Base-by-base conservation (phyloP, 1,140 invertebrate species). In the Lucilia sericata region DNA sequence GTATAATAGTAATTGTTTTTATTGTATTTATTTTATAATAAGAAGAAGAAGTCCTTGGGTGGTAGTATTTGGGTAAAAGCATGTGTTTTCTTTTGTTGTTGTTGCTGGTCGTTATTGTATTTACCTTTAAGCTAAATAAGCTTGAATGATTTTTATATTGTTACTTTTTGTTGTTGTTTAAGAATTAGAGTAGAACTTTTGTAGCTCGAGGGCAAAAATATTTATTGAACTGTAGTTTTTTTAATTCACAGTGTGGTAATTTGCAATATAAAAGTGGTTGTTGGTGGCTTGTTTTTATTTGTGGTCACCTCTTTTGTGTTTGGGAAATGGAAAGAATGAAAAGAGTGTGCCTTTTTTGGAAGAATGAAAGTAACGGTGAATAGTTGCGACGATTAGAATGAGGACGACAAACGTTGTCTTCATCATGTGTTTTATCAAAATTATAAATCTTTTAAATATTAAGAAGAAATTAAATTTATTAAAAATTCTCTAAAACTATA, bases 71-170 rank as follows among this genome's bases (percentile, higher is more conserved):
- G 3, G 2, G 65, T 30, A 30, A 30, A 42, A 8, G 42, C 5
- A 10, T 21, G 17, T 34, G 10, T 74, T 74, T 74, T 25, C 8
- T 25, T 47, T 30, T 87, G 85, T 87, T 87, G 89, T 89, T 87
- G 88, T 30, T 30, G 25, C 25, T 30, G 25, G 25, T 30, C 25
- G 25, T 30, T 30, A 30, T 30, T 30, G 1, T 30, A 30, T 30
- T 30, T 88, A 88, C 88, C 88, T 89, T 89, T 87, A 85, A 88
- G 88, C 88, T 86, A 88, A 83, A 81, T 88, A 89, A 89, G 89
- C 87, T 89, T 89, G 85, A 89, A 86, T 89, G 86, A 86, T 86
- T 89, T 87, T 89, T 88, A 86, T 86, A 86, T 65, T 17, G 60
- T 65, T 70, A 21, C 86, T 80, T 83, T 83, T 74, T 60, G 36